These are phyloP conservation scores for Mus pahari DNA, from an alignment of 2,113 vertebrate genomes.

Conservation along the genomic window DNA sequence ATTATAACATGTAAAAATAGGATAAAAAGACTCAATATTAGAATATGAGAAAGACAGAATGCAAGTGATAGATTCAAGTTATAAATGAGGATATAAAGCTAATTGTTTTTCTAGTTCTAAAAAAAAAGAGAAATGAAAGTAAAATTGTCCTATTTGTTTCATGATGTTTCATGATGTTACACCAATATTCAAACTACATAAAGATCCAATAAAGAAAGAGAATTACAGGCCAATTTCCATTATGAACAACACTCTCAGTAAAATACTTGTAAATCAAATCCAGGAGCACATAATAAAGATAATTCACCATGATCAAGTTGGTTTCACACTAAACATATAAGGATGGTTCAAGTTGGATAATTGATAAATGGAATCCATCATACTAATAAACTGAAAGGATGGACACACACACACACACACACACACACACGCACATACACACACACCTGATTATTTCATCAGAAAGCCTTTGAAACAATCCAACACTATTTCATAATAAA, in stretches of 20 bases:
- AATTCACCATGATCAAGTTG: not conserved
- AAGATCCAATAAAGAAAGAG: not conserved
- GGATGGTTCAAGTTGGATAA: not conserved
- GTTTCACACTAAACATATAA: not conserved
- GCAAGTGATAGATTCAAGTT: not conserved
- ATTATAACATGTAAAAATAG: not conserved
- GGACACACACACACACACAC: not conserved
- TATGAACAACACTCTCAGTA: not conserved
- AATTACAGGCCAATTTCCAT: not conserved
- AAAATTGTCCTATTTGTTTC: not conserved
- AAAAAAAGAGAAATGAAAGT: not conserved
- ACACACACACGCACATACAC: not conserved
- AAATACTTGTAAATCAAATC: not conserved
- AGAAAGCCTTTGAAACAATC: not conserved
- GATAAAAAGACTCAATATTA: not conserved
- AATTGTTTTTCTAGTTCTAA: not conserved
- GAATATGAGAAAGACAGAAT: not conserved
- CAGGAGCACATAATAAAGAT: not conserved
- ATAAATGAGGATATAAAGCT: not conserved
- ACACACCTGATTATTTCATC: not conserved
- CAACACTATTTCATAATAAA: not conserved
- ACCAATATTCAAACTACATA: not conserved
- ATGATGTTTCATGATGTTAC: not conserved
- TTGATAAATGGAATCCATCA: not conserved
- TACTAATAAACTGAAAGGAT: not conserved